A percentile compares a stretch with the other conserved stretches of the same genome.
Evolutionary conservation across 2,113 vertebrate species (phyloP).

Genomic region (Camelus bactrianus): DNA sequence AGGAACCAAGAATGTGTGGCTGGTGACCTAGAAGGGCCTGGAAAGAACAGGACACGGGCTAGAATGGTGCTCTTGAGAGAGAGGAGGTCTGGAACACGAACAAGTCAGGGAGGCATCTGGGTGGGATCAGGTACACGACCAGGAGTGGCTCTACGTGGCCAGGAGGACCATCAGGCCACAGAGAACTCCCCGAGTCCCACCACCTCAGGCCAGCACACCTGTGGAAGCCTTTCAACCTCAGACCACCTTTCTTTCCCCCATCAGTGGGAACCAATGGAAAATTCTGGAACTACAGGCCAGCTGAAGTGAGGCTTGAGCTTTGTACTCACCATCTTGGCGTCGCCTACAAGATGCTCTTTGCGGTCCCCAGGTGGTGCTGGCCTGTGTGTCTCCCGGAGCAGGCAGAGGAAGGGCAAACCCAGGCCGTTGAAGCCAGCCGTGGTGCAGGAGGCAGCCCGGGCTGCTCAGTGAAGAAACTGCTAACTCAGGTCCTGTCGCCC

Average conservation of each 20-base stretch:
- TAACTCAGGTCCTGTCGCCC: slow-evolving; percentile 52
- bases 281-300: rapidly evolving
- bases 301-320: background rate
- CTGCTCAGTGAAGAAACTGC: background rate
- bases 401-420: background rate
- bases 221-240: background rate
- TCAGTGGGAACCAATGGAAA: rapidly evolving
- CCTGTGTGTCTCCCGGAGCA: background rate
- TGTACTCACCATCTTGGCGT: background rate
- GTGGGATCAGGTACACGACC: background rate
- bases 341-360: background rate
- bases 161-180: rapidly evolving
- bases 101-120: rapidly evolving
- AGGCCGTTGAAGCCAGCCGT: background rate
- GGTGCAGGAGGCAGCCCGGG: background rate
- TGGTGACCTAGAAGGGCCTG: background rate
- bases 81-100: background rate
- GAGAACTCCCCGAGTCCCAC: background rate
- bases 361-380: background rate
- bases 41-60: background rate
- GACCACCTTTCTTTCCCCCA: background rate
- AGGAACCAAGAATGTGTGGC: background rate
- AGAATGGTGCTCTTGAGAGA: background rate
- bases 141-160: background rate
- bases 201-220: rapidly evolving